Evolutionary conservation across 2,113 vertebrate species (phyloP).

Genomic region (Geothlypis trichas): DNA sequence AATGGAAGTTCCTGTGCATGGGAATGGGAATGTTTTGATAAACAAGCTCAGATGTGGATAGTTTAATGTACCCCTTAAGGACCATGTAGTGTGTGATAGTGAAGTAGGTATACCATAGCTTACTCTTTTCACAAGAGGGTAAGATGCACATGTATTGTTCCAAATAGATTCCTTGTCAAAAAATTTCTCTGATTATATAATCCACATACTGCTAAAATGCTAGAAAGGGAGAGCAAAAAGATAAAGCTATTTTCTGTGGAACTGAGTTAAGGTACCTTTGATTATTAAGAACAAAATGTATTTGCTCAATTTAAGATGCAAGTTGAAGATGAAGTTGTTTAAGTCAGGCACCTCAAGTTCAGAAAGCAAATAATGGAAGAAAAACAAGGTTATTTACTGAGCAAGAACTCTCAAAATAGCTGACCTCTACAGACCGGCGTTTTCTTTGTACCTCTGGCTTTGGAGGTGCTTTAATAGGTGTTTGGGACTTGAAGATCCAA

Average conservation of each 20-base stretch:
- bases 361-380: constrained; percentile 21
- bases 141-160: neutral
- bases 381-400: constrained; percentile 40
- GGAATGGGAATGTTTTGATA: neutral
- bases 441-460: constrained; percentile 6
- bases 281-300: neutral
- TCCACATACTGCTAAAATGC: neutral
- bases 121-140: neutral
- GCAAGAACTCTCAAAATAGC: constrained; percentile 31
- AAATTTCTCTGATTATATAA: neutral
- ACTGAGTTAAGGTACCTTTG: neutral
- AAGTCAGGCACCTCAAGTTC: neutral
- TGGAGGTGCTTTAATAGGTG: neutral
- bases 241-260: neutral
- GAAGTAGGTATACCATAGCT: neutral
- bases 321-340: neutral
- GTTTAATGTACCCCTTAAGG: neutral
- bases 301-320: neutral
- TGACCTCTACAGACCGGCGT: neutral
- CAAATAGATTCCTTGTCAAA: neutral
- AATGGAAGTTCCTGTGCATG: neutral
- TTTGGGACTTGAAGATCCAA: neutral
- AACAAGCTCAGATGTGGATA: neutral
- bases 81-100: neutral
- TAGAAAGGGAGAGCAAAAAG: neutral